phyloP scores from a whole-genome alignment of 1,140 invertebrate species.

The Calliopsis andreniformis region DNA sequence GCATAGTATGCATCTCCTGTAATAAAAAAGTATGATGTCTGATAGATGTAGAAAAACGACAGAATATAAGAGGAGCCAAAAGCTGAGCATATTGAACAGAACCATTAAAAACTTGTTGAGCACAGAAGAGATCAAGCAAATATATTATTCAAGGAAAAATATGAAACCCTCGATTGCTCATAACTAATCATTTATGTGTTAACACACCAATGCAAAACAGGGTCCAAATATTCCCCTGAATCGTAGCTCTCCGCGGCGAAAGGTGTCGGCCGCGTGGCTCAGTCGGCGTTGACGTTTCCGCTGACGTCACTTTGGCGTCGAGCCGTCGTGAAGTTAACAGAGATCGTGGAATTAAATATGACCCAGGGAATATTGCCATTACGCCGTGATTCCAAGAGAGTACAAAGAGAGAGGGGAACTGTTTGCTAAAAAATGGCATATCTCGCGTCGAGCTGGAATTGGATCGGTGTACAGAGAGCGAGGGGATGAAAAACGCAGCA shows the following conservation, averaged over 20 bases:
- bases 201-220: too few relatives aligned
- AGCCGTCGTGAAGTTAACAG: neutral
- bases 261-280: neutral
- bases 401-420: neutral
- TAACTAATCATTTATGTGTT: too few relatives aligned
- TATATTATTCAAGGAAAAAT: too few relatives aligned
- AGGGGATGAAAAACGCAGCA: neutral
- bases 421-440: too few relatives aligned
- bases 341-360: neutral
- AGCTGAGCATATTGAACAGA: too few relatives aligned
- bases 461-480: neutral
- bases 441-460: neutral
- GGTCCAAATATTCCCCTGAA: conserved; percentile 34
- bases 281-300: neutral
- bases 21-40: too few relatives aligned
- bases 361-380: neutral
- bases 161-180: too few relatives aligned
- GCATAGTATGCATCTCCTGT: too few relatives aligned
- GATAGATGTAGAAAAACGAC: too few relatives aligned
- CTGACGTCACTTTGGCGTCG: neutral
- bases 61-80: too few relatives aligned
- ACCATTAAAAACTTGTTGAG: too few relatives aligned
- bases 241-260: neutral
- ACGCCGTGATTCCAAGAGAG: neutral
- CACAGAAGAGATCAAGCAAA: too few relatives aligned